A percentile compares a stretch with the other conserved stretches of the same genome.
phyloP scores from a whole-genome alignment of 2,797 vertebrate species.

The Propithecus perrieri region DNA sequence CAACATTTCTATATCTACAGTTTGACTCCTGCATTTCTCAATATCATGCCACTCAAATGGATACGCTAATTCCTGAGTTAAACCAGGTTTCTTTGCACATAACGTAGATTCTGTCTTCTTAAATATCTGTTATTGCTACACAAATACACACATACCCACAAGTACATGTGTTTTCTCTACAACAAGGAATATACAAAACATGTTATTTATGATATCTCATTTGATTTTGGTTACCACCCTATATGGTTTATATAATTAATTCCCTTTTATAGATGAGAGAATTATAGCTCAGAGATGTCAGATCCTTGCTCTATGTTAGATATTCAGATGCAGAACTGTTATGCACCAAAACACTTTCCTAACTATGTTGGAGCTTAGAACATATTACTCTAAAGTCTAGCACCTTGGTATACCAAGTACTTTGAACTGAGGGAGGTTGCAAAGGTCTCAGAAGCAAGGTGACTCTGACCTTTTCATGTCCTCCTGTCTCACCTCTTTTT shows the following conservation, averaged over 20 bases:
- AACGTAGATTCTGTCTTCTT: background rate
- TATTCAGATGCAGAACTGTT: background rate
- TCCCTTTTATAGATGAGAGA: background rate
- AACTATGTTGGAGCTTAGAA: background rate
- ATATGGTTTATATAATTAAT: background rate
- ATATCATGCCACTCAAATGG: background rate
- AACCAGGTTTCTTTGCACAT: background rate
- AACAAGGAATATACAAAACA: background rate
- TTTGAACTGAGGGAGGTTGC: background rate
- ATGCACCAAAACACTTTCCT: background rate
- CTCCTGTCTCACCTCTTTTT: background rate
- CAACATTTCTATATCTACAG: background rate
- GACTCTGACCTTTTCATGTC: background rate
- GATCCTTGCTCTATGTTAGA: background rate
- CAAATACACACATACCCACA: background rate
- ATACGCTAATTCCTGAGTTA: background rate
- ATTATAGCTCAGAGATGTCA: background rate
- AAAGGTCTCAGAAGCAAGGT: background rate
- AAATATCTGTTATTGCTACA: background rate
- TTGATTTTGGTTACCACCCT: background rate
- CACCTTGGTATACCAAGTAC: background rate
- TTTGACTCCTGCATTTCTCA: background rate
- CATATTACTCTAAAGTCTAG: background rate
- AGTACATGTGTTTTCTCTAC: background rate
- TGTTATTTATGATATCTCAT: background rate